Evolutionary conservation across 2,888 invertebrate species (phyloP).

Genomic region (Phyllotreta striolata): DNA sequence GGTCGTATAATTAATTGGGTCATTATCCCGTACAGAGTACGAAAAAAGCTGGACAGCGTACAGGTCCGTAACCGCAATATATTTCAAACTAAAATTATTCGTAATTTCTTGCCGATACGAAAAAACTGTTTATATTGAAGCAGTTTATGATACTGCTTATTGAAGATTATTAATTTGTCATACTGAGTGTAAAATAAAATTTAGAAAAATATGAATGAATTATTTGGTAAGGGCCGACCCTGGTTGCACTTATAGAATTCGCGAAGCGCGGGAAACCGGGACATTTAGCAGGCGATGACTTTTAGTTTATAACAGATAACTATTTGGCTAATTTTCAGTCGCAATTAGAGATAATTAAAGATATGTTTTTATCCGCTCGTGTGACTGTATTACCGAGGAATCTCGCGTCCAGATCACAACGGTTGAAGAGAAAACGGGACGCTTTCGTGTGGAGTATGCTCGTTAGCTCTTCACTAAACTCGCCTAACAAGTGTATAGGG

Average conservation of each 20-base stretch:
- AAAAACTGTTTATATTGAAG: too few relatives aligned
- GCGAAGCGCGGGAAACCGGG: conserved; percentile 9
- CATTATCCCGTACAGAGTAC: conserved; percentile 13
- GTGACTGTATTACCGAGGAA: conserved; percentile 18
- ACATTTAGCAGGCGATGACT: conserved; percentile 21
- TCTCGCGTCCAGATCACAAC: conserved; percentile 16
- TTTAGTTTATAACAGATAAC: conserved; percentile 16
- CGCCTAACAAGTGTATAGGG: conserved; percentile 16
- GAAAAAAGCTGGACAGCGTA: conserved; percentile 7
- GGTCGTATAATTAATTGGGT: conserved; percentile 20
- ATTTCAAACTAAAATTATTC: too few relatives aligned
- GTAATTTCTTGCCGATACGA: too few relatives aligned
- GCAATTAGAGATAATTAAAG: conserved; percentile 33
- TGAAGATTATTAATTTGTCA: too few relatives aligned
- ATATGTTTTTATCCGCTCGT: conserved; percentile 28
- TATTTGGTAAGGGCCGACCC: neutral
- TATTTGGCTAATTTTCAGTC: conserved; percentile 29
- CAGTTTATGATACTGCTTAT: too few relatives aligned
- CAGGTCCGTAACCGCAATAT: conserved; percentile 1
- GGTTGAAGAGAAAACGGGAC: conserved; percentile 14
- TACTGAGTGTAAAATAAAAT: too few relatives aligned
- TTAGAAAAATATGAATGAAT: too few relatives aligned
- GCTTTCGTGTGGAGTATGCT: conserved; percentile 8
- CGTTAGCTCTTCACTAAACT: conserved; percentile 8
- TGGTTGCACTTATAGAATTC: neutral